Evolutionary conservation across 1,140 invertebrate genomes (phyloP).

Genomic region (Aethina tumida): DNA sequence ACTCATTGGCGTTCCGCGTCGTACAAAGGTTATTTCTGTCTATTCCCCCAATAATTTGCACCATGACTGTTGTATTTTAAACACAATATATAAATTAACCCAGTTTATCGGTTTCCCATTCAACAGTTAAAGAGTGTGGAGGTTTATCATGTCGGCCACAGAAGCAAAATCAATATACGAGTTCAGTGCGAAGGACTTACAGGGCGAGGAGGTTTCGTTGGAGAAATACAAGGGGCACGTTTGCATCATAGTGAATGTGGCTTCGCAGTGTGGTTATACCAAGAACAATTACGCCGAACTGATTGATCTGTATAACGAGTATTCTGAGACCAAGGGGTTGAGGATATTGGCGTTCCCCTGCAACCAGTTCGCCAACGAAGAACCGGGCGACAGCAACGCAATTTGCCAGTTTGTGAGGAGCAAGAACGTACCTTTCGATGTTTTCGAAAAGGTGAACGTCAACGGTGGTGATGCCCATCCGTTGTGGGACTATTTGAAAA

Average conservation of each 20-base stretch:
- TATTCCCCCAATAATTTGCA: too few relatives aligned
- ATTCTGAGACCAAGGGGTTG: conserved; percentile 52
- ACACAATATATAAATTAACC: too few relatives aligned
- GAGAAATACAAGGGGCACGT: conserved; percentile 62
- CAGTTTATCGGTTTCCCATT: too few relatives aligned
- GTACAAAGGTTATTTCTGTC: too few relatives aligned
- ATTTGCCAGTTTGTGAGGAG: conserved; percentile 62
- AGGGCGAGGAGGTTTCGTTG: conserved; percentile 58
- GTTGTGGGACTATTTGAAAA: conserved; percentile 77
- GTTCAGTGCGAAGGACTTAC: conserved; percentile 61
- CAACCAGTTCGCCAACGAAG: conserved; percentile 79
- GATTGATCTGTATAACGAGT: conserved; percentile 59
- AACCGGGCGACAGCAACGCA: conserved; percentile 59
- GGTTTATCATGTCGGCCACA: too few relatives aligned
- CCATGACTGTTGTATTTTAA: too few relatives aligned
- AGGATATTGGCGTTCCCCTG: conserved; percentile 74
- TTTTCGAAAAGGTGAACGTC: conserved; percentile 71
- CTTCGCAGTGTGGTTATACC: conserved; percentile 74
- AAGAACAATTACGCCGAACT: conserved; percentile 67
- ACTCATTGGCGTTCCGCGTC: too few relatives aligned
- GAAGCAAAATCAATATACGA: conserved; percentile 58
- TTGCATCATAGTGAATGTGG: conserved; percentile 73
- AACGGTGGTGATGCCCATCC: conserved; percentile 79
- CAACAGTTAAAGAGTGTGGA: too few relatives aligned
- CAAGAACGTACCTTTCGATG: conserved; percentile 66